Evolutionary conservation across 2,797 vertebrate species (phyloP).

Genomic region (Acipenser oxyrinchus): DNA sequence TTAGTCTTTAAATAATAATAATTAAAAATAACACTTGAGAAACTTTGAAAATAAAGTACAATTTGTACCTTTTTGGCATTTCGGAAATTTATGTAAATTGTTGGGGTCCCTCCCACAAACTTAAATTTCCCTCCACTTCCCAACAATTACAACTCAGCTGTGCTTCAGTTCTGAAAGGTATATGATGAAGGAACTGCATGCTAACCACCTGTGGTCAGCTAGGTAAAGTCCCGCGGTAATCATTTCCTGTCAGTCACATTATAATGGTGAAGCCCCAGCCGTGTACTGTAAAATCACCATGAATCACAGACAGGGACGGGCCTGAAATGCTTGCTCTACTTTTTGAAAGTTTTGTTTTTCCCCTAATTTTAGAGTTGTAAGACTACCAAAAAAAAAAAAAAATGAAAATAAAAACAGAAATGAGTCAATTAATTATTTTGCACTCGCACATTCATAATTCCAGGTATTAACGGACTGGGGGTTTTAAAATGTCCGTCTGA

Average conservation of each 20-base stretch:
- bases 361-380: not conserved
- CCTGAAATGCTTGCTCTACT: conserved; percentile 25
- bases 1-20: too few relatives aligned
- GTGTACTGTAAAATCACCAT: conserved; percentile 33
- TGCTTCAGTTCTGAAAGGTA: conserved; percentile 18
- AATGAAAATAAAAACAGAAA: not conserved
- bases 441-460: not conserved
- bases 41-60: not conserved
- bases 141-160: conserved; percentile 30
- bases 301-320: conserved; percentile 20
- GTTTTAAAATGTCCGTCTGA: not conserved
- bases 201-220: conserved; percentile 27
- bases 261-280: conserved; percentile 35
- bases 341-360: conserved; percentile 24
- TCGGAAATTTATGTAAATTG: conserved; percentile 42
- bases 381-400: not conserved
- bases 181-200: conserved; percentile 23
- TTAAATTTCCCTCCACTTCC: conserved; percentile 31
- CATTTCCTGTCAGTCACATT: conserved; percentile 33
- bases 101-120: conserved; percentile 26
- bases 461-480: conserved; percentile 1
- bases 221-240: conserved; percentile 39
- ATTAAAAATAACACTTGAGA: too few relatives aligned
- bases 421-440: conserved; percentile 1
- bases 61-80: conserved; percentile 20